A percentile compares a stretch with the other conserved stretches of the same genome.
phyloP scores from a whole-genome alignment of 1,140 invertebrate genomes.

The Hypsibius dujardini region DNA sequence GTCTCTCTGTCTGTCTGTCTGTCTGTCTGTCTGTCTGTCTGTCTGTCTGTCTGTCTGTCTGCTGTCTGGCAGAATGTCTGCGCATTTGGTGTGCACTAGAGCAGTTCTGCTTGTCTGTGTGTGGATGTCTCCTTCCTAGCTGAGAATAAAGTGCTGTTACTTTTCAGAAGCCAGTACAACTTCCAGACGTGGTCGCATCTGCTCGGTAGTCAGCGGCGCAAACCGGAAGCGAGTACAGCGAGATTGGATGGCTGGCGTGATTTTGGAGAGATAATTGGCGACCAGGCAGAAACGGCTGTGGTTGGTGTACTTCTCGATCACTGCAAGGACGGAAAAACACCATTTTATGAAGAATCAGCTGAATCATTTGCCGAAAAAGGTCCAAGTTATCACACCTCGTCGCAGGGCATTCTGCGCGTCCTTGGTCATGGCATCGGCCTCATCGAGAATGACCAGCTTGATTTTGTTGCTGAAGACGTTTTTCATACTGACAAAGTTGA shows the following conservation, averaged over 20 bases:
- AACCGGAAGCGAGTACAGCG: slow-evolving; percentile 93
- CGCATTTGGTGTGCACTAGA: no score
- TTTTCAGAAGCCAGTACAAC: slow-evolving; percentile 67
- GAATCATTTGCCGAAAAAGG: background rate
- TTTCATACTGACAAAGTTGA: slow-evolving; percentile 94
- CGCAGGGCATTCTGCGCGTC: slow-evolving; percentile 96
- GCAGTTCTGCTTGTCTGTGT: background rate
- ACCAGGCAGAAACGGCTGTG: slow-evolving; percentile 97
- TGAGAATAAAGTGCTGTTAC: slow-evolving; percentile 34
- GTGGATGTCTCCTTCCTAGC: slow-evolving; percentile 15
- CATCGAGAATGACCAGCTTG: slow-evolving; percentile 94
- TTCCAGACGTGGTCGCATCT: slow-evolving; percentile 73
- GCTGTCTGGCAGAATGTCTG: no score
- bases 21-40: no score
- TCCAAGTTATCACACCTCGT: slow-evolving; percentile 53
- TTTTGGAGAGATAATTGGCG: slow-evolving; percentile 94
- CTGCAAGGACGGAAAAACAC: slow-evolving; percentile 38
- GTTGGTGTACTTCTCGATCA: slow-evolving; percentile 96
- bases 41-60: no score
- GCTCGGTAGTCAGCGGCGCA: slow-evolving; percentile 62
- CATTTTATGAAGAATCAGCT: slow-evolving; percentile 21
- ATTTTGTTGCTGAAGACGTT: slow-evolving; percentile 68
- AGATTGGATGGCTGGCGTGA: slow-evolving; percentile 93
- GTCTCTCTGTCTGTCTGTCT: no score
- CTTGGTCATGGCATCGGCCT: slow-evolving; percentile 99